Percentiles rank a stretch among this genome's conserved stretches.
Conservation (phyloP, 2,113 vertebrate genomes). For the Serranochromis macrocephalus region DNA sequence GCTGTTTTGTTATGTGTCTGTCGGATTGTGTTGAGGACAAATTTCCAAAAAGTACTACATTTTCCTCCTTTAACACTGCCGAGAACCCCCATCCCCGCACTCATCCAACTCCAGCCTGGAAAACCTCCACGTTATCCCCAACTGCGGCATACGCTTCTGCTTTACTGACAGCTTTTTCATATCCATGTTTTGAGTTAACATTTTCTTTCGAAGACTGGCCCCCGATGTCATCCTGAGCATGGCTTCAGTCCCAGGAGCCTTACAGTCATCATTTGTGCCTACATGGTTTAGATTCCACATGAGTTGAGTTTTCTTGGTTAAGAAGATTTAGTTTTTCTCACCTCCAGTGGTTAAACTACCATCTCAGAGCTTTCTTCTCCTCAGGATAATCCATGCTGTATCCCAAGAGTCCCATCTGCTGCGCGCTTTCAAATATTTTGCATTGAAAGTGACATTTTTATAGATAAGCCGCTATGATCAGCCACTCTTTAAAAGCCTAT, state of each 20-base stretch:
- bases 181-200: not conserved
- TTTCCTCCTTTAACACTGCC: not conserved
- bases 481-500: not conserved
- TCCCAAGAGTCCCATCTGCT: not conserved
- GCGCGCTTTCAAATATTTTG: not conserved
- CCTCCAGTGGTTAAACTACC: not conserved
- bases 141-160: not conserved
- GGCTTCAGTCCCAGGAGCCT: not conserved
- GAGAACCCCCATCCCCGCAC: not conserved
- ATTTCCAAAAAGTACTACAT: not conserved
- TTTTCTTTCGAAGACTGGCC: slow-evolving; percentile 21
- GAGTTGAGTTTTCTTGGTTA: not conserved
- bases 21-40: not conserved
- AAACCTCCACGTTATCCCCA: slow-evolving; percentile 8
- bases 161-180: slow-evolving; percentile 27
- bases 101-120: not conserved
- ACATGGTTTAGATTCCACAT: not conserved
- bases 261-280: not conserved
- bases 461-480: not conserved
- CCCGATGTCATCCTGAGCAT: not conserved
- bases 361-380: not conserved
- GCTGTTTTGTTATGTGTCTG: not conserved
- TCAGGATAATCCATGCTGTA: not conserved
- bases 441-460: not conserved
- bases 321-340: not conserved